Base-by-base conservation (phyloP, 2,888 invertebrate species). In the Congeria kusceri region DNA sequence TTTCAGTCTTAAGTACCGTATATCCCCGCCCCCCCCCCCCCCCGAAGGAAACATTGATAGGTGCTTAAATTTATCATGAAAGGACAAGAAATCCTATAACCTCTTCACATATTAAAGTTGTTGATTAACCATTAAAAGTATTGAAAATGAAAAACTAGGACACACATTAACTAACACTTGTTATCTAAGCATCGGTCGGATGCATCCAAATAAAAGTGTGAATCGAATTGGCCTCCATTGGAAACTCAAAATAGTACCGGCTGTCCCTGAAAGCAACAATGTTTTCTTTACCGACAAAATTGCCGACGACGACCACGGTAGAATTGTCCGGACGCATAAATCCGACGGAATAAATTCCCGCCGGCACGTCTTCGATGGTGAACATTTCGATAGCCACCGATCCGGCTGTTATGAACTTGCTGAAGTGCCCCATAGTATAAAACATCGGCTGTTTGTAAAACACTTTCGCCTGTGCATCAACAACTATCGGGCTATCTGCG, bases 391-490 rank as follows among this genome's bases (percentile, higher is more conserved):
- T 44, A 15, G 64, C 70, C 13, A 13, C 53, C 20, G 80, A 80
- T 46, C 72, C 80, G 3, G 70, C 67, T 29, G 75, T 67, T 28
- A 82, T 20, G 58, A 75, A 77, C 53, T 80, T 77, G 94, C 94
- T 94, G 86, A 95, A 94, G 92, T 98, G 98, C 0, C 96, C 96
- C 91, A 98, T 93, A 0, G 95, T 96, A 91, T 98, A 98, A 92
- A 95, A 98, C 95, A 96, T 96, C 0, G 98, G 98, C 89, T 98
- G 97, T 89, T 97, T 98, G 91, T 96, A 96, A 92, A 98, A 97
- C 18, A 64, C 65, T 75, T 95, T 95, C 0, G 89, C 91, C 0
- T 92, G 91, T 1, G 94, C 88, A 82, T 96, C 95, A 0, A 96
- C 95, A 71, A 96, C 94, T 66, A 98, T 96, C 0, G 97, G 95